Base-by-base conservation (phyloP, 2,888 invertebrate genomes). In the Paralinhomoeus sp. region DNA sequence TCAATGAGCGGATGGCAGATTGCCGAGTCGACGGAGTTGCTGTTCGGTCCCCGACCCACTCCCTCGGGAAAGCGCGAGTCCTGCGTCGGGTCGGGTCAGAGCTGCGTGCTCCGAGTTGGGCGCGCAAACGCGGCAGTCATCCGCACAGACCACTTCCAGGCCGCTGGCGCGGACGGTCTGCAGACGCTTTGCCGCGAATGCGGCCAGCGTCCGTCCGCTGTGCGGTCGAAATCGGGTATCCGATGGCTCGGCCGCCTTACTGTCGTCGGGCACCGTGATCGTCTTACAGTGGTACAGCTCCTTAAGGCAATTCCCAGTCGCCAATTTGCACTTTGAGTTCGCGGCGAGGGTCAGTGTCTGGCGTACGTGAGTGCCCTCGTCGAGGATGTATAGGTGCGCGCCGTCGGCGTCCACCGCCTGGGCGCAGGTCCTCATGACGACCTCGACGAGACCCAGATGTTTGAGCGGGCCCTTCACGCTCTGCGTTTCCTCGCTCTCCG, bases 381-480 rank as follows among this genome's bases (percentile, higher is more conserved):
- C 72, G 1, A 69, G 65, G 40, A 74, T 57, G 57, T 72, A 73
- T 38, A 75, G 64, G 51, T 73, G 72, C 59, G 72, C 74, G 1
- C 74, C 74, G 54, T 77, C 76, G 0, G 75, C 76, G 27, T 71
- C 71, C 1, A 77, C 71, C 0, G 76, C 74, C 17, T 71, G 68
- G 23, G 72, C 71, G 41, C 78, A 73, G 57, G 75, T 74, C 41
- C 67, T 68, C 0, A 75, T 72, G 34, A 79, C 60, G 61, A 78
- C 77, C 67, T 72, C 72, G 21, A 78, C 56, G 2, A 78, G 21
- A 15, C 36, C 18, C 7, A 27, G 5, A 5, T 27, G 27, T 5
- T 27, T 12, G 5, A 27, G 27, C 27, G 5, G 27, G 7, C 12
- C 12, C 7, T 5, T 12, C 27, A 12, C 27, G 7, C 7, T 5